Evolutionary conservation across 64 coral and sea anemone genomes (phyloP).

Genomic region (Pocillopora verrucosa): DNA sequence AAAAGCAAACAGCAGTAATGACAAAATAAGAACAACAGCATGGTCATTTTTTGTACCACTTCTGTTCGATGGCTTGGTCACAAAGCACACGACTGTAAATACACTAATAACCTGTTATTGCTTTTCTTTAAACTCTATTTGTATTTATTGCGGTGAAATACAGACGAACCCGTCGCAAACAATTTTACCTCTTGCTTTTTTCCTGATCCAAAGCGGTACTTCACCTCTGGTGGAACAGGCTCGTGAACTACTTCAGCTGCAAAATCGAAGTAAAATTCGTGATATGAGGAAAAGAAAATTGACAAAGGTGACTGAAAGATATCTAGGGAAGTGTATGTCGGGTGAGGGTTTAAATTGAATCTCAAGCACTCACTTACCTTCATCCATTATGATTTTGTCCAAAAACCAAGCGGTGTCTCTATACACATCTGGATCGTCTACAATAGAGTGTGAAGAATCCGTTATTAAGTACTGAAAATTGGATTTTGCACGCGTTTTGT

Average conservation of each 20-base stretch:
- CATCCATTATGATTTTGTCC: neutral
- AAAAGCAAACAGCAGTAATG: too few species aligned
- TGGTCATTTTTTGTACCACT: too few species aligned
- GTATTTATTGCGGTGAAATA: too few species aligned
- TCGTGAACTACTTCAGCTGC: neutral
- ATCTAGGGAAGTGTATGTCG: neutral
- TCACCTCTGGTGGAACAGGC: neutral
- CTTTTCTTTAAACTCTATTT: too few species aligned
- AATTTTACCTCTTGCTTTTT: conserved; percentile 25
- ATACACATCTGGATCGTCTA: conserved; percentile 19
- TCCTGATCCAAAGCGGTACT: conserved; percentile 1
- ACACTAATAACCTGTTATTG: too few species aligned
- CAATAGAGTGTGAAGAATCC: neutral
- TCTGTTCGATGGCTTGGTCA: too few species aligned
- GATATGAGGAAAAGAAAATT: neutral
- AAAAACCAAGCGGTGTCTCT: conserved; percentile 28
- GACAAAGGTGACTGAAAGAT: too few species aligned
- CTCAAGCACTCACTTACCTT: neutral
- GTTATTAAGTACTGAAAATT: neutral
- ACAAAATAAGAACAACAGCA: too few species aligned
- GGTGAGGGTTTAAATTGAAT: neutral
- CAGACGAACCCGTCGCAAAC: too few species aligned
- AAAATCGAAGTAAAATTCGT: neutral
- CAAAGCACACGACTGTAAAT: too few species aligned
- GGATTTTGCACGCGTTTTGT: neutral